Percentiles rank a stretch among this genome's conserved stretches.
phyloP scores from a whole-genome alignment of 2,888 invertebrate species.

The Quadroppia sp. region DNA sequence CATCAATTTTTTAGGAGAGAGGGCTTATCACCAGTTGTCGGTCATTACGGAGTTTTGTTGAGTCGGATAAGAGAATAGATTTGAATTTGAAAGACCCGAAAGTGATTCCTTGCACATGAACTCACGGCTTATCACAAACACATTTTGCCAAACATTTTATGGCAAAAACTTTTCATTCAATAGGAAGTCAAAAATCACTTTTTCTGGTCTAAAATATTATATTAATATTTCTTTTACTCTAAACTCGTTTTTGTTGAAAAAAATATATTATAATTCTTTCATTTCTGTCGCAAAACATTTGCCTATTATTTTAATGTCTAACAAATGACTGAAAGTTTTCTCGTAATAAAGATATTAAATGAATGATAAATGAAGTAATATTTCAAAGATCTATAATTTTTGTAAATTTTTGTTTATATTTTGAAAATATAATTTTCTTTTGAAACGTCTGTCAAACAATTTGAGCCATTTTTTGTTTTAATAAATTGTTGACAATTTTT shows the following conservation, averaged over 20 bases:
- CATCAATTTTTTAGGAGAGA: slow-evolving; percentile 28
- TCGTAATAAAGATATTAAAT: too few relatives aligned
- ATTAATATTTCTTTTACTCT: background rate
- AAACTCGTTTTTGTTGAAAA: background rate
- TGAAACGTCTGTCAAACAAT: background rate
- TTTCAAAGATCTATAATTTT: too few relatives aligned
- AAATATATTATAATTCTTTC: background rate
- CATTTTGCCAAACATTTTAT: slow-evolving; percentile 19
- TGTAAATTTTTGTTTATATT: too few relatives aligned
- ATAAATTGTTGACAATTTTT: background rate
- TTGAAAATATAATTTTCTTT: background rate
- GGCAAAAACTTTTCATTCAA: background rate
- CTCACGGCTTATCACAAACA: slow-evolving; percentile 24
- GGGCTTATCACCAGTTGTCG: slow-evolving; percentile 36
- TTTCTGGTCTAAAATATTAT: background rate
- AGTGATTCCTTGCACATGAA: slow-evolving; percentile 23
- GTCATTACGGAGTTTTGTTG: slow-evolving; percentile 30
- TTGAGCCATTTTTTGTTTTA: background rate
- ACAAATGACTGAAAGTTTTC: too few relatives aligned
- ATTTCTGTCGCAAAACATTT: background rate
- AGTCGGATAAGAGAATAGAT: slow-evolving; percentile 34
- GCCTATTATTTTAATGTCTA: background rate
- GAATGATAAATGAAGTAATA: too few relatives aligned
- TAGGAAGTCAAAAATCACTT: slow-evolving; percentile 15
- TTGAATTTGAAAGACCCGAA: slow-evolving; percentile 30